phyloP scores from a whole-genome alignment of 2,888 invertebrate genomes.

The Aquatica leii region DNA sequence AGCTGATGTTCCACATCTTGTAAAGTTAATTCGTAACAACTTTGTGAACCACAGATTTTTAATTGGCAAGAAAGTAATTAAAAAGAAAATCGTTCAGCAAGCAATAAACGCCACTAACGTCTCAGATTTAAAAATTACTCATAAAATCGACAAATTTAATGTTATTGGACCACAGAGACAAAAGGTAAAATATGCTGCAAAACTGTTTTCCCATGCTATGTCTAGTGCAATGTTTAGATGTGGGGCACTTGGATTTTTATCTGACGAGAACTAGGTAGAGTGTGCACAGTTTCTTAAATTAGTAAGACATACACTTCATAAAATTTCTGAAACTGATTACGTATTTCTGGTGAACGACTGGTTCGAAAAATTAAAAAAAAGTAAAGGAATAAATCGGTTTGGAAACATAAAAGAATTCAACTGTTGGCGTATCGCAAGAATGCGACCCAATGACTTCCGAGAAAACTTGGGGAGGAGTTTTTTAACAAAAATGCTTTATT shows the following conservation, averaged over 20 bases:
- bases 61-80: slow-evolving; percentile 34
- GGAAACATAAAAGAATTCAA: too few species aligned
- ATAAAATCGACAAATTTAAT: slow-evolving; percentile 26
- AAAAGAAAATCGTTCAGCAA: slow-evolving; percentile 29
- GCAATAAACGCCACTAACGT: too few species aligned
- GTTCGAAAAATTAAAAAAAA: slow-evolving; percentile 43
- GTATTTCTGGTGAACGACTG: slow-evolving; percentile 34
- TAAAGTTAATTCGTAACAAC: too few species aligned
- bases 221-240: slow-evolving; percentile 36
- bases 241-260: slow-evolving; percentile 30
- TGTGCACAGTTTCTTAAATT: slow-evolving; percentile 40
- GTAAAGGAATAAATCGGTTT: too few species aligned
- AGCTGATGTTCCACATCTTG: too few species aligned
- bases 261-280: slow-evolving; percentile 33
- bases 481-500: slow-evolving; percentile 29
- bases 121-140: slow-evolving; percentile 40
- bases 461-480: slow-evolving; percentile 40
- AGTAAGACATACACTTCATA: slow-evolving; percentile 16
- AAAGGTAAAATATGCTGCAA: too few species aligned
- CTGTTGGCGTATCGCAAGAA: too few species aligned
- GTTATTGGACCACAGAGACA: slow-evolving; percentile 20
- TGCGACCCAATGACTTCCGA: slow-evolving; percentile 17
- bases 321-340: slow-evolving; percentile 12
- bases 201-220: slow-evolving; percentile 42
- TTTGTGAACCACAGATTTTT: too few species aligned